Percentiles rank a stretch among this genome's conserved stretches.
Evolutionary conservation across 2,113 vertebrate species (phyloP).

Genomic region (Fregetta grallaria): DNA sequence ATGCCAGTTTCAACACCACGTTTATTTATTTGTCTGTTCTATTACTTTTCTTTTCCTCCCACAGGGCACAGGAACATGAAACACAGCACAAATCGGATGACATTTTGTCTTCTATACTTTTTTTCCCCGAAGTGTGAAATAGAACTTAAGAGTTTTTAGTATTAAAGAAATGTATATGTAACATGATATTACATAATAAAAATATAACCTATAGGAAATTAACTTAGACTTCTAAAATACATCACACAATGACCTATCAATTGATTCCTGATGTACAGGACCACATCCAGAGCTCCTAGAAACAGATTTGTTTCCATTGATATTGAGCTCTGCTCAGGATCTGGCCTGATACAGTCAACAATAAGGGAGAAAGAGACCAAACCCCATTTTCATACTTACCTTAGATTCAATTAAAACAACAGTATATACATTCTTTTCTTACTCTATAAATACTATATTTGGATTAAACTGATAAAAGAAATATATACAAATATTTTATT

Average conservation of each 20-base stretch:
- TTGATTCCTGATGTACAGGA: background rate
- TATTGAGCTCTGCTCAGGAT: background rate
- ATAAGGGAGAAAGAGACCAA: background rate
- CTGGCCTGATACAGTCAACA: background rate
- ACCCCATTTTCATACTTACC: background rate
- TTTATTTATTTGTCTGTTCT: conserved; percentile 67
- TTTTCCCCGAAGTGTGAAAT: background rate
- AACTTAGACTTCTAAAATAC: background rate
- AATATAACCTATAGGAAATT: background rate
- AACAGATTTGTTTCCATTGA: accelerated
- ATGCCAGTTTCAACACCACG: conserved; percentile 41
- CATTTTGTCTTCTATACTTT: background rate
- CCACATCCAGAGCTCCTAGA: background rate
- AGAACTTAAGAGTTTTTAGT: background rate
- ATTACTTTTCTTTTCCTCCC: conserved; percentile 62
- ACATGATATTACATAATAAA: background rate
- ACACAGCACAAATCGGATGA: conserved; percentile 13
- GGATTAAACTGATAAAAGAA: background rate
- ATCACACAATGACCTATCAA: background rate
- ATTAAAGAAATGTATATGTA: background rate
- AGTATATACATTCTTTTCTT: background rate
- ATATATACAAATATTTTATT: background rate
- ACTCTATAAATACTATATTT: background rate
- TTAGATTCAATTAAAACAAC: background rate
- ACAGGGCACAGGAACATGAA: conserved; percentile 50